Base-by-base conservation (phyloP, 2,888 invertebrate species). In the Leptodirus hochenwartii region DNA sequence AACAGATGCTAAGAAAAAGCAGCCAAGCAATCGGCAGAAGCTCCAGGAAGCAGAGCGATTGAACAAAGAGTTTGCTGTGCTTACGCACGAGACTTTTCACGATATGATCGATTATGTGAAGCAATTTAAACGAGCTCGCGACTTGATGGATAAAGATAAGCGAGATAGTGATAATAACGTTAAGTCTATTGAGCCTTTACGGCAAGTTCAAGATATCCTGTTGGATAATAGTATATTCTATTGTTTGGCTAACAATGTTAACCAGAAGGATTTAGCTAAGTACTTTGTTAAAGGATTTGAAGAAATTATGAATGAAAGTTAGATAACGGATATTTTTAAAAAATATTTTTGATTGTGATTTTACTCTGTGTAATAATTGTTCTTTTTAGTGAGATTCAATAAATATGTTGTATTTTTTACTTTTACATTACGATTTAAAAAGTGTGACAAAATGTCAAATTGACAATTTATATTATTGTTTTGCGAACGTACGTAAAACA, bases 151-250 rank as follows among this genome's bases (percentile, higher is more conserved):
- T 16, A 5, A 9, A 27, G 27, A 27, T 6, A 8, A 26, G 15
- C 15, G 6, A 10, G 13, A 27, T n/a, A n/a, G n/a, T n/a, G n/a
- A n/a, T n/a, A n/a, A n/a, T n/a, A n/a, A n/a, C n/a, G n/a, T 14
- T 16, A 22, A 20, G 22, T 11, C 14, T 15, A 25, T 22, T 17
- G 29, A 36, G 15, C 25, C 27, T 27, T 15, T 40, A 9, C 27
- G 17, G 15, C 24, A 39, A 6, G 37, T 36, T n/a, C 41, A 43
- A 15, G 46, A 49, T 24, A 38, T 56, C 6, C 39, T 56, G 16
- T 44, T 46, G 25, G 45, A 53, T 29, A 47, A 52, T 4, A 48
- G 50, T 4, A 33, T 50, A 15, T 37, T 54, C 13, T 56, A 55
- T 35, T 50, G 53, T 29, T 43, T 49, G 1, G 47, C 52, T 3